A percentile compares a stretch with the other conserved stretches of the same genome.
Evolutionary conservation across 2,113 vertebrate species (phyloP).

Genomic region (Casuarius casuarius): DNA sequence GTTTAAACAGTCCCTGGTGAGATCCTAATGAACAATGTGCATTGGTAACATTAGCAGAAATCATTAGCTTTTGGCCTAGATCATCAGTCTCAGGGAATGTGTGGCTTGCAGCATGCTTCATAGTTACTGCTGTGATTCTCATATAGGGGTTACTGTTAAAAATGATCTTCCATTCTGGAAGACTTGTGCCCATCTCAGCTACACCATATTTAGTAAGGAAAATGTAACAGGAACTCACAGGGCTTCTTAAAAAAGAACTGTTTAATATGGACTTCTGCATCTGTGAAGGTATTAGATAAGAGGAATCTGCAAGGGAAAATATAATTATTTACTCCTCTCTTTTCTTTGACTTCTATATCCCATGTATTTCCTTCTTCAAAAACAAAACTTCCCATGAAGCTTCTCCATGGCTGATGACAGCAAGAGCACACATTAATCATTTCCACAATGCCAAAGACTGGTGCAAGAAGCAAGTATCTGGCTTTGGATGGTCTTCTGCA

Average conservation of each 20-base stretch:
- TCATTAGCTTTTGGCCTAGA: neutral
- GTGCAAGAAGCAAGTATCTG: neutral
- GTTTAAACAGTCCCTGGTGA: neutral
- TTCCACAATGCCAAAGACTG: neutral
- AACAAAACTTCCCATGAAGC: neutral
- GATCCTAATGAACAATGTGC: neutral
- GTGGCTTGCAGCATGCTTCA: neutral
- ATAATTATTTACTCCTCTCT: neutral
- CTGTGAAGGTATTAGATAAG: neutral
- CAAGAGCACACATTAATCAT: neutral
- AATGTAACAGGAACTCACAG: neutral
- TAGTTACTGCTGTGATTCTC: neutral
- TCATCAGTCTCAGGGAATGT: neutral
- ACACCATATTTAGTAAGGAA: neutral
- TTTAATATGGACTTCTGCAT: neutral
- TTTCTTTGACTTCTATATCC: neutral
- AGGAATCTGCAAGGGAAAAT: neutral
- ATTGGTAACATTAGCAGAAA: neutral
- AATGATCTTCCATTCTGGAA: neutral
- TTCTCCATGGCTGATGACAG: neutral
- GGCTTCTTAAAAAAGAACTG: neutral
- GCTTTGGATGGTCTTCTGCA: neutral
- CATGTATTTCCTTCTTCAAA: neutral
- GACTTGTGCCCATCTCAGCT: neutral
- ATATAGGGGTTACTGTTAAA: neutral